phyloP scores from a whole-genome alignment of 2,888 invertebrate genomes.

The Euphydryas editha region DNA sequence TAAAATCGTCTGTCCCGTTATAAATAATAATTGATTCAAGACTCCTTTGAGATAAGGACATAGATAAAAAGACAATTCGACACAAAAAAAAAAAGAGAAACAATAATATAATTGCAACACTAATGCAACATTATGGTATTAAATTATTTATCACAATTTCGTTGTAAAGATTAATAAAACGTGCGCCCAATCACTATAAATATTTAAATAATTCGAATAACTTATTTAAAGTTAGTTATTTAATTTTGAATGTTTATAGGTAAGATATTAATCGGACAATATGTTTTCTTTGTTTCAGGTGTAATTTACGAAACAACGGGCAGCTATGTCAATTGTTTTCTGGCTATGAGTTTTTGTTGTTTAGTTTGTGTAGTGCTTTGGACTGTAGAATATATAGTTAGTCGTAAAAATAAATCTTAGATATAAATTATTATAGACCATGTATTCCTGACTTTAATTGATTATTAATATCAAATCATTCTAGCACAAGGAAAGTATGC shows the following conservation, averaged over 20 bases:
- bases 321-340: conserved; percentile 86
- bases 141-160: too few species aligned
- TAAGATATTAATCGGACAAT: background rate
- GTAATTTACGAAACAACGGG: conserved; percentile 80
- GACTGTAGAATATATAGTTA: conserved; percentile 82
- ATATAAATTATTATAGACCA: conserved; percentile 20
- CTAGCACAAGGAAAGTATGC: background rate
- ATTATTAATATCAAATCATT: background rate
- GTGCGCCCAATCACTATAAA: too few species aligned
- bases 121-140: too few species aligned
- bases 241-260: background rate
- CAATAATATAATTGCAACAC: too few species aligned
- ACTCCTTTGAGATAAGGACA: too few species aligned
- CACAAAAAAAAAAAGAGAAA: too few species aligned
- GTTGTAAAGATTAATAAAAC: too few species aligned
- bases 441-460: background rate
- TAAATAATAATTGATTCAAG: too few species aligned
- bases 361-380: conserved; percentile 87
- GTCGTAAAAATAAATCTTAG: conserved; percentile 50
- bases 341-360: conserved; percentile 86
- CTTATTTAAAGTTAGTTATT: too few species aligned
- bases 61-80: too few species aligned
- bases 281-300: conserved; percentile 49
- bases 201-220: too few species aligned
- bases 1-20: too few species aligned